Evolutionary conservation across 2,797 vertebrate genomes (phyloP).

Genomic region (Pipistrellus nathusii): DNA sequence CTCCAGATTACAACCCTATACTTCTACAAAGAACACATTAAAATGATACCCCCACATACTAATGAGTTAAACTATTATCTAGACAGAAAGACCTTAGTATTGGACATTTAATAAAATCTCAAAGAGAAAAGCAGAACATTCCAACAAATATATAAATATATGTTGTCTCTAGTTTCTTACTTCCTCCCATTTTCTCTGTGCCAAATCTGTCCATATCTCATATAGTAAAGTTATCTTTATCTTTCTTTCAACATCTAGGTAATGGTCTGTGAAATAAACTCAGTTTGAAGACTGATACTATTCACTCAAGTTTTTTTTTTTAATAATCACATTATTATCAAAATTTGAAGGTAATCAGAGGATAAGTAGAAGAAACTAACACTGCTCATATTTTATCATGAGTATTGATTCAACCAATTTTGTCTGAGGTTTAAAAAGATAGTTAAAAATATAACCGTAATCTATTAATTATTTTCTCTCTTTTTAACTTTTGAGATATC

Average conservation of each 20-base stretch:
- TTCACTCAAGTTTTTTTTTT: background rate
- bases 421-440: background rate
- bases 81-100: background rate
- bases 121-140: background rate
- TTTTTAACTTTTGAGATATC: background rate
- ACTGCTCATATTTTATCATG: background rate
- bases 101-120: constrained; percentile 29
- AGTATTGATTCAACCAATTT: background rate
- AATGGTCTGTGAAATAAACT: constrained; percentile 42
- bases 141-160: background rate
- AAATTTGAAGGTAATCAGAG: background rate
- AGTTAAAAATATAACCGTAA: constrained; percentile 23
- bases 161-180: background rate
- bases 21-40: no score
- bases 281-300: background rate
- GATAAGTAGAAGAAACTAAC: background rate
- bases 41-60: background rate
- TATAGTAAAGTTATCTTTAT: background rate
- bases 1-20: no score
- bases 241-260: background rate
- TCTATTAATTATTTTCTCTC: background rate
- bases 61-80: background rate
- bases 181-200: background rate
- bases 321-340: background rate
- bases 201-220: background rate